Base-by-base conservation (phyloP, 2,113 vertebrate genomes). In the Acanthochromis polyacanthus region DNA sequence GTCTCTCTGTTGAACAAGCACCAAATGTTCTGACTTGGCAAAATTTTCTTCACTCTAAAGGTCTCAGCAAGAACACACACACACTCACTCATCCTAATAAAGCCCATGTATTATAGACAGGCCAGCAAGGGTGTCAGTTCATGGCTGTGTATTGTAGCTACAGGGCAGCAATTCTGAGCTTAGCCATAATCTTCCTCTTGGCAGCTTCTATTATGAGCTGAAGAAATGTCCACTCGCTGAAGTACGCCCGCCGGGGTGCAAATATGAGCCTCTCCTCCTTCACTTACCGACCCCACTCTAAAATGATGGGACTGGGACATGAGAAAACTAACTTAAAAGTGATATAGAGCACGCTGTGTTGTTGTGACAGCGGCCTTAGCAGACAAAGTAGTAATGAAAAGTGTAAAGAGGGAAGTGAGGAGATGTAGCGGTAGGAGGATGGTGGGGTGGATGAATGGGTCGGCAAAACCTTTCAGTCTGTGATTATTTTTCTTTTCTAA, bases 161-260 rank as follows among this genome's bases (percentile, higher is more conserved):
- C 63, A 59, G 82, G 60, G 72, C 67, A 71, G 68, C 14, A 22
- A 60, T n/a, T 51, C 17, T 45, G 36, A 71, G 46, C 0, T 56
- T 51, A 23, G 36, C 51, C 4, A 4, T 60, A 50, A 53, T 59
- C 53, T 52, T 62, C 43, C 55, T 59, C 46, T 40, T 46, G 53
- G n/a, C 78, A 81, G 46, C 23, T 78, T 38, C n/a, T 63, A 25
- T 63, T 71, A 69, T 69, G 46, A 72, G 59, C 20, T 52, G 45
- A 70, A 51, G 45, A 38, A 30, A 40, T 63, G 16, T 69, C 40
- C 38, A 17, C 19, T 59, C 65, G 23, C 4, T 23, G 23, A 70
- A 23, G 38, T 58, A 28, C 3, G 61, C 51, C 40, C 46, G 17
- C 58, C 4, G 0, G 28, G 25, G 25, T 20, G 36, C 14, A 30